Evolutionary conservation across 2,888 invertebrate species (phyloP), one percentile per base, ranked within the genome.

Genomic region (Atrina japonica): DNA sequence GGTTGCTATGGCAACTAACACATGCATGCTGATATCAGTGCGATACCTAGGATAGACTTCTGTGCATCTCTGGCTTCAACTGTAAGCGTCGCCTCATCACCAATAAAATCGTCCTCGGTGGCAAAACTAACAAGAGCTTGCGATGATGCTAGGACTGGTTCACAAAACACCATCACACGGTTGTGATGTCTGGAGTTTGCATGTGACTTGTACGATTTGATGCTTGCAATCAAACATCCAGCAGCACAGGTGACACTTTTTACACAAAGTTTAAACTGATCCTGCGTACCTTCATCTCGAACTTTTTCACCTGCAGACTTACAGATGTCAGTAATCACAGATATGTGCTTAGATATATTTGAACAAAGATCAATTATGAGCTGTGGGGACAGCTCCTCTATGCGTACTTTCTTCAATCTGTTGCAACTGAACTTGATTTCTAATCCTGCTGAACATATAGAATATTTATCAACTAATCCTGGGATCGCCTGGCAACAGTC

Each of bases 191-290:
- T 67, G 2, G 81, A 65, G 30, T 82, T 82, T 7, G 86, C 83
- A 23, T 80, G 75, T 23, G 78, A 77, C 73, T 86, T 87, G 77
- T 87, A 88, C 18, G 82, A 80, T 63, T 86, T 86, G 25, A 89
- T 85, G 74, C 87, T 86, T 29, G 88, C 80, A 29, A 89, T 83
- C 25, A 88, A 77, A 70, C 87, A 86, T 30, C 87, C 85, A 2
- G 87, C 86, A 23, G 86, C 86, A 35, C 88, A 83, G 0, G 88
- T 88, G 11, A 88, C 83, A 67, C 86, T 86, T 67, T 88, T 88
- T 23, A 88, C 76, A 60, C 88, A 87, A 14, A 87, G 77, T 72
- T 87, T 88, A 68, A 88, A 88, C 79, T 88, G 88, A 53, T 88
- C 87, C 64, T 83, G 74, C 16, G 85, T 81, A 18, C 80, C 71